Conservation (phyloP, 2,797 vertebrate species). For the Dryobates pubescens region DNA sequence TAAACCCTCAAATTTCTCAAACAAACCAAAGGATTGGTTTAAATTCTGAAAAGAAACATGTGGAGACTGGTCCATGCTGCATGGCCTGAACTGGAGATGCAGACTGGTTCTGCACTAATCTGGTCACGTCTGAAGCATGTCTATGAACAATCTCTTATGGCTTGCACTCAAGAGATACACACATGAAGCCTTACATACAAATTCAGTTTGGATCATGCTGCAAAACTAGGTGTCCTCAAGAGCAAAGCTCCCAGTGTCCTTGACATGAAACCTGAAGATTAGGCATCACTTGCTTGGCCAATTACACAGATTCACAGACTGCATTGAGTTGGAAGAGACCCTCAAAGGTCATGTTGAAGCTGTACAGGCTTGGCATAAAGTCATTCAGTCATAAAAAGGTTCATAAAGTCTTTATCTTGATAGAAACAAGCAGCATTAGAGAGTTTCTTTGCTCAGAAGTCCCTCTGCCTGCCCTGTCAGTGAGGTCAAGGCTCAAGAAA, state of each 20-base stretch:
- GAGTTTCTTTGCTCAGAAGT: neutral
- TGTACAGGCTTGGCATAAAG: neutral
- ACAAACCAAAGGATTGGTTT: conserved; percentile 9
- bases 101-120: neutral
- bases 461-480: neutral
- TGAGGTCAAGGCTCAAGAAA: neutral
- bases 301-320: too few species aligned
- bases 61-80: neutral
- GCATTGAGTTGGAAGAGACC: too few species aligned
- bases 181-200: neutral
- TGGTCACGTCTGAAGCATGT: neutral
- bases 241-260: neutral
- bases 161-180: neutral
- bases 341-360: neutral
- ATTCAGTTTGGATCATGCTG: neutral
- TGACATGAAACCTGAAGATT: neutral
- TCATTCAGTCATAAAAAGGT: neutral
- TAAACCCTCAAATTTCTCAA: neutral
- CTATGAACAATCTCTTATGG: neutral
- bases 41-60: conserved; percentile 12
- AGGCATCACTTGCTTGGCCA: neutral
- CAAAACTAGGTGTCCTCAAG: neutral
- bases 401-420: neutral
- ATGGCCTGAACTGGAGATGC: neutral
- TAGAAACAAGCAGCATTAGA: neutral